Conservation (phyloP, 2,888 invertebrate species). For the Priocnemis perturbator region DNA sequence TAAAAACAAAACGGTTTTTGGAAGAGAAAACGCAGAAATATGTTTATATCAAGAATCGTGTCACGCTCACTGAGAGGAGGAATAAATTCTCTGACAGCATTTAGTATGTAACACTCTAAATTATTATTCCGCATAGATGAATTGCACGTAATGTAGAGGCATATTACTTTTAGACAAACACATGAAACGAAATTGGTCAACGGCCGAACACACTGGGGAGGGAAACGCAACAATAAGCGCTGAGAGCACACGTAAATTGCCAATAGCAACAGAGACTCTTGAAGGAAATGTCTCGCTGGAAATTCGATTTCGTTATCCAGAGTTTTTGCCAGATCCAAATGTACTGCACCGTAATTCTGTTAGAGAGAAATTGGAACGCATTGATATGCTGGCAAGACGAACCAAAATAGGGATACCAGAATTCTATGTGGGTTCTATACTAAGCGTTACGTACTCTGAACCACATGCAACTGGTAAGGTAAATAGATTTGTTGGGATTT, state of each 20-base stretch:
- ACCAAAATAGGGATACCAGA: conserved; percentile 92
- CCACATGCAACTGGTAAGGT: conserved; percentile 89
- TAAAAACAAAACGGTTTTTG: too few species aligned
- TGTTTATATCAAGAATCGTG: too few species aligned
- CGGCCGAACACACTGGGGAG: not conserved
- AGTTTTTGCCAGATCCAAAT: conserved; percentile 93
- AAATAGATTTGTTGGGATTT: conserved; percentile 94
- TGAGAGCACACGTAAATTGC: too few species aligned
- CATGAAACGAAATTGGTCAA: too few species aligned
- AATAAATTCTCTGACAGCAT: too few species aligned
- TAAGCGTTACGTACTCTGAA: conserved; percentile 93
- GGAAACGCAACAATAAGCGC: not conserved
- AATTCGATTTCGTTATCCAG: conserved; percentile 82
- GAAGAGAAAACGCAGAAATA: too few species aligned
- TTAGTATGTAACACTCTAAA: too few species aligned
- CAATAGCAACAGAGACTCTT: too few species aligned
- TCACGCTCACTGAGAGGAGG: too few species aligned
- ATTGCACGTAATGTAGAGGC: too few species aligned
- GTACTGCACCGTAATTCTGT: conserved; percentile 86
- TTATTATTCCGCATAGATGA: too few species aligned
- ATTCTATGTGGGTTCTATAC: conserved; percentile 96
- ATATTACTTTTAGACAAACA: too few species aligned
- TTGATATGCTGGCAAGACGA: conserved; percentile 94
- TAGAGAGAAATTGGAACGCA: conserved; percentile 91
- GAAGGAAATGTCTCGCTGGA: not conserved